phyloP scores from a whole-genome alignment of 1,140 invertebrate species.

The Yoshiicerus persimilis region DNA sequence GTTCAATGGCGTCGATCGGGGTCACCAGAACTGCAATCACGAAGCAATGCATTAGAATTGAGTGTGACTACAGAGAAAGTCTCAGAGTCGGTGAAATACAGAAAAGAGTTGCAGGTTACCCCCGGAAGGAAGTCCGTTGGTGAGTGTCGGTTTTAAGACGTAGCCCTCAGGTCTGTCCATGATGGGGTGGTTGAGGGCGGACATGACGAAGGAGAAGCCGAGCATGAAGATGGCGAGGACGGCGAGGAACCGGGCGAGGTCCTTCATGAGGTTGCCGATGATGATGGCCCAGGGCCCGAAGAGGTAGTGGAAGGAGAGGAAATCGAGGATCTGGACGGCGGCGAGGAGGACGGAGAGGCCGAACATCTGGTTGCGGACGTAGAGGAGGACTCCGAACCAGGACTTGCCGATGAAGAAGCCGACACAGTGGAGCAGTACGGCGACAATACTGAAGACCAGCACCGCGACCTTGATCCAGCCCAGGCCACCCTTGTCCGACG shows the following conservation, averaged over 20 bases:
- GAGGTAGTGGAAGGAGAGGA: slow-evolving; percentile 95
- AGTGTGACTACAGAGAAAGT: no score
- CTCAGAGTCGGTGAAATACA: slow-evolving; percentile 40
- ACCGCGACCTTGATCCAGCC: slow-evolving; percentile 92
- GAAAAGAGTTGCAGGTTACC: slow-evolving; percentile 58
- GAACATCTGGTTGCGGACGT: slow-evolving; percentile 93
- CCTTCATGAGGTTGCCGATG: slow-evolving; percentile 83
- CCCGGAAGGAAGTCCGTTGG: slow-evolving; percentile 59
- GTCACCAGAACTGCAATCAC: slow-evolving; percentile 74
- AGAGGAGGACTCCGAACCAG: slow-evolving; percentile 81
- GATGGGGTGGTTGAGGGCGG: slow-evolving; percentile 92
- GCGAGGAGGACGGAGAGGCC: slow-evolving; percentile 90
- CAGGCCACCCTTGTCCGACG: slow-evolving; percentile 89
- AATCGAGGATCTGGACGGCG: slow-evolving; percentile 96
- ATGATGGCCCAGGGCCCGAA: slow-evolving; percentile 98
- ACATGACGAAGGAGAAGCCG: slow-evolving; percentile 97
- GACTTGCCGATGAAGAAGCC: slow-evolving; percentile 68
- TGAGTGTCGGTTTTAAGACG: slow-evolving; percentile 37
- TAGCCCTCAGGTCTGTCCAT: slow-evolving; percentile 44
- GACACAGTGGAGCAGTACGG: slow-evolving; percentile 84
- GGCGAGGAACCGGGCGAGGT: slow-evolving; percentile 91
- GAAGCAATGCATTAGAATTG: no score
- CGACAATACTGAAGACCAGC: slow-evolving; percentile 86
- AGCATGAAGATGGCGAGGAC: slow-evolving; percentile 96
- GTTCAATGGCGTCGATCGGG: slow-evolving; percentile 88